A percentile compares a stretch with the other conserved stretches of the same genome.
Evolutionary conservation across 2,888 invertebrate species (phyloP).

Genomic region (Gortyna flavago): DNA sequence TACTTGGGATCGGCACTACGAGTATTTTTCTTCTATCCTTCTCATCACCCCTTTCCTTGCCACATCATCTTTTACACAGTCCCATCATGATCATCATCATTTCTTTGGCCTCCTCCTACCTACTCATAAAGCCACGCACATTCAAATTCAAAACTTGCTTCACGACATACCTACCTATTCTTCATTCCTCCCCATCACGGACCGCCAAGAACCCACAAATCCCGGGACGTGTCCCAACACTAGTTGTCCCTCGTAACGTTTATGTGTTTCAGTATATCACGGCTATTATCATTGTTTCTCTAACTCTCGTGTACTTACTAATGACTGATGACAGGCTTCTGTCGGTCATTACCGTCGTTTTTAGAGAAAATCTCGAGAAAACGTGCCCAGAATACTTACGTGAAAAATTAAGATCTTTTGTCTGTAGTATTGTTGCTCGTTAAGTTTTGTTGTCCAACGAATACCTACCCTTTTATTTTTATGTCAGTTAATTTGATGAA

Average conservation of each 20-base stretch:
- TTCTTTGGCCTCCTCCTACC: neutral
- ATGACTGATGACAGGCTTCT: constrained; percentile 52
- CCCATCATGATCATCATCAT: neutral
- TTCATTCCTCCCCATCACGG: neutral
- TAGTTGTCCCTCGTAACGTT: constrained; percentile 27
- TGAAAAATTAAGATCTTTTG: constrained; percentile 12
- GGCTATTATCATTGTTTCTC: constrained; percentile 60
- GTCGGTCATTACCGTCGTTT: constrained; percentile 53
- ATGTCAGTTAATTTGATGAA: neutral
- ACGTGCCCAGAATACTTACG: constrained; percentile 41
- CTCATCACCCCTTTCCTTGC: neutral
- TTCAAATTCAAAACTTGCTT: neutral
- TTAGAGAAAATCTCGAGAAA: constrained; percentile 35
- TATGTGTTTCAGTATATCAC: constrained; percentile 56
- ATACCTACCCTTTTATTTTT: neutral
- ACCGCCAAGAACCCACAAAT: neutral
- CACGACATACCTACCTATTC: neutral
- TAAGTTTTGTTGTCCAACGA: neutral
- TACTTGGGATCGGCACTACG: too few species aligned
- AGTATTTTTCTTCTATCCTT: too few species aligned
- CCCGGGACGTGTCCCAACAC: constrained; percentile 26
- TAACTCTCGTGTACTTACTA: constrained; percentile 57
- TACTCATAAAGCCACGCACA: neutral
- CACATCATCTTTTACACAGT: neutral
- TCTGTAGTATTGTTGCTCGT: neutral